Evolutionary conservation across 2,888 invertebrate genomes (phyloP).

Genomic region (Bugula neritina): DNA sequence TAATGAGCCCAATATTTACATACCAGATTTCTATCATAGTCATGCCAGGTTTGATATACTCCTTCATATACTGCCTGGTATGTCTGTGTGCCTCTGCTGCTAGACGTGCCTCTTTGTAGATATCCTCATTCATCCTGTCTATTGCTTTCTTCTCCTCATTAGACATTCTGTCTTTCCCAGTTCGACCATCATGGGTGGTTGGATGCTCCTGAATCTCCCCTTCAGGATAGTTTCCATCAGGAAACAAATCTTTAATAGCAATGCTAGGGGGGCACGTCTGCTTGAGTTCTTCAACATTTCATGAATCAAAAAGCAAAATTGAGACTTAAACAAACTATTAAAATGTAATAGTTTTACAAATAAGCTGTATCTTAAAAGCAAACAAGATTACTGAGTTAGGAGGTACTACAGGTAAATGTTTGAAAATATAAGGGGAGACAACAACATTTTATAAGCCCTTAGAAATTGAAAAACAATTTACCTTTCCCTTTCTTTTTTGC

Average conservation of each 20-base stretch:
- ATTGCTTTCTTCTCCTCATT: slow-evolving; percentile 70
- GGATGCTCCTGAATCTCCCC: slow-evolving; percentile 84
- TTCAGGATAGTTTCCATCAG: slow-evolving; percentile 76
- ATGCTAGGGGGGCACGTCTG: slow-evolving; percentile 66
- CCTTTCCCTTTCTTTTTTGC: too few relatives aligned
- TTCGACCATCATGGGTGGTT: slow-evolving; percentile 70
- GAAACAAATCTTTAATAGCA: slow-evolving; percentile 76
- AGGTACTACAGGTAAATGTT: too few relatives aligned
- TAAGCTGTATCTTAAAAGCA: too few relatives aligned
- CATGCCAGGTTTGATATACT: slow-evolving; percentile 96
- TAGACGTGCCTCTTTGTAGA: slow-evolving; percentile 86
- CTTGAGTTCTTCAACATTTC: neutral
- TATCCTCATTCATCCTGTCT: slow-evolving; percentile 82
- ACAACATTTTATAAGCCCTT: too few relatives aligned
- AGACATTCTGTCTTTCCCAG: slow-evolving; percentile 74
- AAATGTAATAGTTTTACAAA: too few relatives aligned
- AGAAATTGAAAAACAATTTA: too few relatives aligned
- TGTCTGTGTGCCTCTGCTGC: slow-evolving; percentile 98
- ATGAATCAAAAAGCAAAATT: too few relatives aligned
- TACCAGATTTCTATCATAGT: slow-evolving; percentile 97
- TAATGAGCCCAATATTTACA: too few relatives aligned
- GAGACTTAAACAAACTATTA: too few relatives aligned
- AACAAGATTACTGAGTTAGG: too few relatives aligned
- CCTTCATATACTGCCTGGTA: slow-evolving; percentile 83
- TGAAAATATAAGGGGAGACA: too few relatives aligned